Percentiles rank a stretch among this genome's conserved stretches.
phyloP scores from a whole-genome alignment of 2,797 vertebrate species.

The Tinamus major region DNA sequence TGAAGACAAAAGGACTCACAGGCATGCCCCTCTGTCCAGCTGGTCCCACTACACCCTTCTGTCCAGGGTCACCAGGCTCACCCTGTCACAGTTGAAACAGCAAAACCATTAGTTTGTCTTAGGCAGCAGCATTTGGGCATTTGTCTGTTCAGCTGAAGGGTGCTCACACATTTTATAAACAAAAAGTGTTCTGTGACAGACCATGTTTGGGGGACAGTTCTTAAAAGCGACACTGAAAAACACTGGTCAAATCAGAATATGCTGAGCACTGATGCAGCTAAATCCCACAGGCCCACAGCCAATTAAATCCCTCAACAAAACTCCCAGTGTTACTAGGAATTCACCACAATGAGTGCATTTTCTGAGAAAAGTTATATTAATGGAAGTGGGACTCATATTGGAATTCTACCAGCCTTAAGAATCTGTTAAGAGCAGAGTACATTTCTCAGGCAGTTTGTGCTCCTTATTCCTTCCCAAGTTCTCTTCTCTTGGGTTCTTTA shows the following conservation, averaged over 20 bases:
- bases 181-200: background rate
- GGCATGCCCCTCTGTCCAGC: conserved; percentile 81
- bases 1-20: conserved; percentile 73
- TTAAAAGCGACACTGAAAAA: background rate
- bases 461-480: background rate
- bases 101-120: background rate
- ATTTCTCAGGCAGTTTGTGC: background rate
- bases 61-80: conserved; percentile 82
- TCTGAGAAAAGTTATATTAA: background rate
- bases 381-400: background rate
- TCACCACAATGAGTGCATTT: background rate
- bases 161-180: background rate
- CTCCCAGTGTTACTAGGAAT: background rate
- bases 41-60: conserved; percentile 76
- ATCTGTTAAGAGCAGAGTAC: background rate
- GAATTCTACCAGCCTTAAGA: background rate
- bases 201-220: background rate
- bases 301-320: background rate
- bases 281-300: background rate
- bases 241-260: background rate
- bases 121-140: background rate
- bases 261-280: background rate
- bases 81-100: conserved; percentile 78
- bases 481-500: background rate
- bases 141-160: background rate